A percentile compares a stretch with the other conserved stretches of the same genome.
Conservation (phyloP, 2,888 invertebrate species). For the Lamproptera curius region DNA sequence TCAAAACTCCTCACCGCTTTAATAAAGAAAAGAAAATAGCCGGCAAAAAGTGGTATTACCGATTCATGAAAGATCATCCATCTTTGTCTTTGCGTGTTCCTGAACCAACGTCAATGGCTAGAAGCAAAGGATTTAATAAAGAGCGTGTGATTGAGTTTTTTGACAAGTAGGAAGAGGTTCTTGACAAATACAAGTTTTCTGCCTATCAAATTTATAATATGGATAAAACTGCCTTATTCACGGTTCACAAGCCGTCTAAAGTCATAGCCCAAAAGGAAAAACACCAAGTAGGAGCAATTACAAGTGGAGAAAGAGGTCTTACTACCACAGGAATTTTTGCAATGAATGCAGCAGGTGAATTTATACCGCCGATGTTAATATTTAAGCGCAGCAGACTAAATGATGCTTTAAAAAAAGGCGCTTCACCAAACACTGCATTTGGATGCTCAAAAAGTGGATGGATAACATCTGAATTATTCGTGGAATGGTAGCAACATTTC, state of each 20-base stretch:
- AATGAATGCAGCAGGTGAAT: no score
- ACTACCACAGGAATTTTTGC: no score
- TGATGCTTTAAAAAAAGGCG: no score
- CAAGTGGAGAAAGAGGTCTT: no score
- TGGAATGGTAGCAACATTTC: no score
- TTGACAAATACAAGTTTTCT: slow-evolving; percentile 24
- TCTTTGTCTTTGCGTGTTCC: slow-evolving; percentile 23
- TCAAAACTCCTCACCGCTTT: slow-evolving; percentile 20
- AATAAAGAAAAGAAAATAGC: slow-evolving; percentile 22
- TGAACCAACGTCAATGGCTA: slow-evolving; percentile 22
- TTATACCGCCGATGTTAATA: no score
- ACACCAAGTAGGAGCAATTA: no score
- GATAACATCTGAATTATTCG: slow-evolving; percentile 26
- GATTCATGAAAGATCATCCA: slow-evolving; percentile 26
- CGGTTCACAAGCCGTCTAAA: slow-evolving; percentile 25
- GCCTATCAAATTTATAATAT: slow-evolving; percentile 27
- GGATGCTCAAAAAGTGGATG: slow-evolving; percentile 27
- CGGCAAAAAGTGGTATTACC: slow-evolving; percentile 22
- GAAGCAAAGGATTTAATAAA: slow-evolving; percentile 22
- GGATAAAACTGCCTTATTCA: slow-evolving; percentile 24
- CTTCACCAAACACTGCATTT: no score
- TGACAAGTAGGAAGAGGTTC: slow-evolving; percentile 22
- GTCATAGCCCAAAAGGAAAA: no score
- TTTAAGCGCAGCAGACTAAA: no score
- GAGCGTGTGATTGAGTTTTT: slow-evolving; percentile 22